Conservation (phyloP, 2,888 invertebrate genomes). For the Trilocha varians region DNA sequence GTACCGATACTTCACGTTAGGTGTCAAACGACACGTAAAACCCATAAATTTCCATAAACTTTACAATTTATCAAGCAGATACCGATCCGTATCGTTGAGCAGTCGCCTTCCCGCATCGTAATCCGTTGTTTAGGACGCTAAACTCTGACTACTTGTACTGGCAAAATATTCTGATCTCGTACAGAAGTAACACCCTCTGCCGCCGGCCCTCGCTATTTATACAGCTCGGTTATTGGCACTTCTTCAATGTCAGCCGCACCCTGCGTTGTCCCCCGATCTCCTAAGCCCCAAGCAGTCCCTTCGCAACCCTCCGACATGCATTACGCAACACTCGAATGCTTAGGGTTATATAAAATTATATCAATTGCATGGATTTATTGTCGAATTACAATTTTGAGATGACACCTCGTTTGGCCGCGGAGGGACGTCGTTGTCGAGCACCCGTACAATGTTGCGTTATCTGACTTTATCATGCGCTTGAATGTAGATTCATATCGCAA, state of each 20-base stretch:
- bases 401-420: conserved; percentile 38
- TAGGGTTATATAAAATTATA: conserved; percentile 66
- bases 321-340: conserved; percentile 62
- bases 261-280: conserved; percentile 57
- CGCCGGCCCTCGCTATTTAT: conserved; percentile 68
- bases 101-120: conserved; percentile 61
- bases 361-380: conserved; percentile 62
- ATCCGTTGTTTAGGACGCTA: conserved; percentile 64
- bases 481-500: conserved; percentile 33
- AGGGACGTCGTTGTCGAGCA: conserved; percentile 25
- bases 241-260: conserved; percentile 75
- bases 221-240: conserved; percentile 72
- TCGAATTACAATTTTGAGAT: conserved; percentile 55
- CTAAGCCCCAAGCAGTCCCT: conserved; percentile 46
- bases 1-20: conserved; percentile 11
- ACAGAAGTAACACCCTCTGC: conserved; percentile 64
- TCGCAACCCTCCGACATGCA: conserved; percentile 51
- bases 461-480: conserved; percentile 27
- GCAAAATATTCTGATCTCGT: conserved; percentile 73
- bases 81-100: conserved; percentile 46
- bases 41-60: conserved; percentile 42
- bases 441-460: conserved; percentile 14
- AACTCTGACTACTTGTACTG: conserved; percentile 42
- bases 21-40: conserved; percentile 31
- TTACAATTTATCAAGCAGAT: conserved; percentile 56